These are phyloP conservation scores for Drosophila melanica DNA, from an alignment of 1,140 invertebrate genomes.

Conservation along the genomic window DNA sequence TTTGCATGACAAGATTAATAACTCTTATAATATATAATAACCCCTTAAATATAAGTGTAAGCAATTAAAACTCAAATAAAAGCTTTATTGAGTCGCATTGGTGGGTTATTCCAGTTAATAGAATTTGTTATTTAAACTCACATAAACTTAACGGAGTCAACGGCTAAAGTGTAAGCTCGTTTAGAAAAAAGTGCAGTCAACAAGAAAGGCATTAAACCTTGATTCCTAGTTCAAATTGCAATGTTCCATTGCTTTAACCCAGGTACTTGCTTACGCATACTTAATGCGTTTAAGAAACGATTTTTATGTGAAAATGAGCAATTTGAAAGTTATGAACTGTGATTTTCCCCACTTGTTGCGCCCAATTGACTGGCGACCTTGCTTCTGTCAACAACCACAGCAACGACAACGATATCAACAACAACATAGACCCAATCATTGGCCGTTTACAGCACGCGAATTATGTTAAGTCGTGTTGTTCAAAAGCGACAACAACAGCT, in stretches of 20 bases:
- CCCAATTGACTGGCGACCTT: slow-evolving; percentile 47
- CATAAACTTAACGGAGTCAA: too few relatives aligned
- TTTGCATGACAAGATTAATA: too few relatives aligned
- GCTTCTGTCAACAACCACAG: slow-evolving; percentile 27
- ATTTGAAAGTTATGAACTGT: slow-evolving; percentile 14
- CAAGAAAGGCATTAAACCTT: neutral
- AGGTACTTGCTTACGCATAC: neutral
- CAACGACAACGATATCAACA: slow-evolving; percentile 13
- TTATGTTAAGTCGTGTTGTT: slow-evolving; percentile 37
- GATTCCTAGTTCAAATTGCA: neutral
- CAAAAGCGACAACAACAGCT: slow-evolving; percentile 38
- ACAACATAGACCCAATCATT: slow-evolving; percentile 28
- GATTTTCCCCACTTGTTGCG: slow-evolving; percentile 31
- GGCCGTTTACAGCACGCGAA: slow-evolving; percentile 44
- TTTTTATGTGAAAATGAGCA: slow-evolving; percentile 10
- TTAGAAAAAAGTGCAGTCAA: neutral
- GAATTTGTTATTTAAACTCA: too few relatives aligned
- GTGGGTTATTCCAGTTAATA: too few relatives aligned
- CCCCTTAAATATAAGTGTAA: too few relatives aligned
- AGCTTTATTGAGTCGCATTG: too few relatives aligned
- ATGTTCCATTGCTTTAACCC: slow-evolving; percentile 3
- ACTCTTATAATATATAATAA: too few relatives aligned
- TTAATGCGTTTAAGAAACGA: neutral
- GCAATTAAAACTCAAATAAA: too few relatives aligned
- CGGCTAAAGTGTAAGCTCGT: too few relatives aligned